Conservation (phyloP, 1,140 invertebrate genomes). For the Drosophila paulistorum region DNA sequence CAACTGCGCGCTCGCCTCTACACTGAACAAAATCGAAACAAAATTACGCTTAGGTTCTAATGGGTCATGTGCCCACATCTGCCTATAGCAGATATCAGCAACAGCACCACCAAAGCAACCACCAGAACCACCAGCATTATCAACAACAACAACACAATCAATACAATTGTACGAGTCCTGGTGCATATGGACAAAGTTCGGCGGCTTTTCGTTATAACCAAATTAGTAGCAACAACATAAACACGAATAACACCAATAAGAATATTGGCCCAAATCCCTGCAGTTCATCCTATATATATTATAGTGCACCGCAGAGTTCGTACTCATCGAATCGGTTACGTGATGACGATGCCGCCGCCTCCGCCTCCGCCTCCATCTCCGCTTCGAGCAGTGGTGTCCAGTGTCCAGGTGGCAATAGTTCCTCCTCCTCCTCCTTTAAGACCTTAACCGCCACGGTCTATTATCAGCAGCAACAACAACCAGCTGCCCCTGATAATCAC, state of each 20-base stretch:
- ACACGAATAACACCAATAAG: constrained; percentile 24
- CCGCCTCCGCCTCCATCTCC: neutral
- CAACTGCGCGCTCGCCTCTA: neutral
- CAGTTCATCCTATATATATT: constrained; percentile 55
- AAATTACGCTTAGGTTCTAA: constrained; percentile 1
- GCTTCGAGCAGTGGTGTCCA: neutral
- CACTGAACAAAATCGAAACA: neutral
- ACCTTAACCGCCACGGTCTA: constrained; percentile 70
- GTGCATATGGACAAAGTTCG: neutral
- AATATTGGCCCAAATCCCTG: constrained; percentile 27
- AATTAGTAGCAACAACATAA: constrained; percentile 30
- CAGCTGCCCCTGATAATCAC: neutral
- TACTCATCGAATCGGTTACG: constrained; percentile 72
- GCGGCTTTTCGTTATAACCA: neutral
- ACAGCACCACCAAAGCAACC: neutral
- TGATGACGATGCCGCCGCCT: constrained; percentile 30
- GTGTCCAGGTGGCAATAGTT: neutral
- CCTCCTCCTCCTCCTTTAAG: constrained; percentile 33
- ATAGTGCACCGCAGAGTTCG: constrained; percentile 66
- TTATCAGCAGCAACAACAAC: constrained; percentile 64
- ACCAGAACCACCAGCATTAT: neutral
- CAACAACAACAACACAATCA: neutral
- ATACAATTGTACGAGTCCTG: constrained; percentile 12
- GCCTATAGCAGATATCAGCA: constrained; percentile 11
- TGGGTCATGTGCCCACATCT: constrained; percentile 14